A percentile compares a stretch with the other conserved stretches of the same genome.
These are phyloP conservation scores for Microctonus aethiopoides DNA, from an alignment of 2,888 invertebrate species.

Conservation along the genomic window DNA sequence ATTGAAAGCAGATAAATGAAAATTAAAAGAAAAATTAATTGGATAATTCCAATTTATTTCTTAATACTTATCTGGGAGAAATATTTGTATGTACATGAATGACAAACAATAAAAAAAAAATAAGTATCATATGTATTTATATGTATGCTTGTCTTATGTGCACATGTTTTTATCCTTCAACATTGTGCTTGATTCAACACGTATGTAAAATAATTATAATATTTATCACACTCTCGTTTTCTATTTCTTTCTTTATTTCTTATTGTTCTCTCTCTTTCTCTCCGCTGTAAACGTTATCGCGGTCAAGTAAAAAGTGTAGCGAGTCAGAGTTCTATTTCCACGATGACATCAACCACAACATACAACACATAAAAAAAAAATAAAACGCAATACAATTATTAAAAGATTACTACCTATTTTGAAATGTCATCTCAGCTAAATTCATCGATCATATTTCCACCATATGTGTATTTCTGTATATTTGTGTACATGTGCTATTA, in stretches of 20 bases:
- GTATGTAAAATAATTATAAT: conserved; percentile 1
- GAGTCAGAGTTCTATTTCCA: background rate
- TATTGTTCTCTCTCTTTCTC: background rate
- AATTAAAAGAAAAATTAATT: conserved; percentile 36
- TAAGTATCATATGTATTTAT: conserved; percentile 39
- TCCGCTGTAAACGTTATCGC: background rate
- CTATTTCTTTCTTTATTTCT: background rate
- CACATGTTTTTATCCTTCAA: background rate
- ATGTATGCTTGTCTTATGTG: background rate
- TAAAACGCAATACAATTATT: background rate
- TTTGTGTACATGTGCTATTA: background rate
- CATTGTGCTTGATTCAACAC: background rate
- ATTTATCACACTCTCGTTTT: background rate
- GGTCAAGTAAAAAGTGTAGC: background rate
- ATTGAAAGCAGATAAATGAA: conserved; percentile 28
- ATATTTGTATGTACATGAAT: conserved; percentile 66
- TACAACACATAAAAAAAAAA: background rate
- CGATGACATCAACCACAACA: conserved; percentile 1
- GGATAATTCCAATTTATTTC: conserved; percentile 51
- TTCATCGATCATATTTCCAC: background rate
- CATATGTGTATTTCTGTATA: background rate
- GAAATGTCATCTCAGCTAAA: background rate
- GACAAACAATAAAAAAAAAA: conserved; percentile 57
- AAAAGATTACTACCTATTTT: background rate
- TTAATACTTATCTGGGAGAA: conserved; percentile 58